A percentile compares a stretch with the other conserved stretches of the same genome.
phyloP scores from a whole-genome alignment of 1,140 invertebrate genomes.

The Magallana angulata region DNA sequence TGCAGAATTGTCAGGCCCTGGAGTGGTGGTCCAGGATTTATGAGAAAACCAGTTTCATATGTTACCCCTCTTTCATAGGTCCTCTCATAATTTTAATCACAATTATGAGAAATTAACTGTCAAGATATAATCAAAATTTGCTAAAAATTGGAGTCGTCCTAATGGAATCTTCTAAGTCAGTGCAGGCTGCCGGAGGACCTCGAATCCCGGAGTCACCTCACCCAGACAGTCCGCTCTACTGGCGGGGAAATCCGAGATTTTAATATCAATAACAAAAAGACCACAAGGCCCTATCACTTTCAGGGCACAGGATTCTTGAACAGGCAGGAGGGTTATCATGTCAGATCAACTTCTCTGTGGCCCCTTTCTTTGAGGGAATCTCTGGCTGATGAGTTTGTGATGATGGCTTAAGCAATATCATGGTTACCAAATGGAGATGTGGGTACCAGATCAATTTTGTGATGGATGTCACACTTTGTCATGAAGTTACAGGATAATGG shows the following conservation, averaged over 20 bases:
- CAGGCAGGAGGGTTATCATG: background rate
- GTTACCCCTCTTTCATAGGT: background rate
- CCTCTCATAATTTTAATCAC: constrained; percentile 7
- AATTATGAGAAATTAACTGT: constrained; percentile 26
- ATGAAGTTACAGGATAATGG: background rate
- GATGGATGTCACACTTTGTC: background rate
- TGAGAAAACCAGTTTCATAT: background rate
- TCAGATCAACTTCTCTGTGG: background rate
- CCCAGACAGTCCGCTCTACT: background rate
- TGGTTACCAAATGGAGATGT: background rate
- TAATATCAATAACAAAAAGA: constrained; percentile 15
- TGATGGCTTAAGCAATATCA: background rate
- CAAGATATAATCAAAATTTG: constrained; percentile 26
- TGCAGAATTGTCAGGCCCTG: no score
- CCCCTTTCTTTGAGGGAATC: background rate
- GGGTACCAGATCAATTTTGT: background rate
- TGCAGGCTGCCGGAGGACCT: background rate
- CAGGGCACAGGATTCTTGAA: background rate
- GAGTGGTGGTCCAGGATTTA: no score
- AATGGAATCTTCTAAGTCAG: background rate
- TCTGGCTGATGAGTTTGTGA: background rate
- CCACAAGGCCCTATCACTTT: background rate
- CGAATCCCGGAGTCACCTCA: background rate
- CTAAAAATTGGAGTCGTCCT: background rate
- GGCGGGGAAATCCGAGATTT: background rate